Evolutionary conservation across 2,888 invertebrate genomes (phyloP).

Genomic region (Hymenopus coronatus): DNA sequence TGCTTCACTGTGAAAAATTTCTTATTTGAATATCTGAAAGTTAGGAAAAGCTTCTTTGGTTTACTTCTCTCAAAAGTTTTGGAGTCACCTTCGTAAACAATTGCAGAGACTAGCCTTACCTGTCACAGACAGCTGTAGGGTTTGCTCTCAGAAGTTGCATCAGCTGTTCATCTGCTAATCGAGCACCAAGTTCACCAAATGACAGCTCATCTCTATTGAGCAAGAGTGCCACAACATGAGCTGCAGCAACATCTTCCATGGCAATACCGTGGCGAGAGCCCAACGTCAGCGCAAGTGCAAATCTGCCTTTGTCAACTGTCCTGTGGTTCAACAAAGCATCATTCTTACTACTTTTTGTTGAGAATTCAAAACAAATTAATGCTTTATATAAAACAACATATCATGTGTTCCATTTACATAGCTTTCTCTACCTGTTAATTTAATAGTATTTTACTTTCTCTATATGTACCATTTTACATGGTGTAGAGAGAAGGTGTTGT

Average conservation of each 20-base stretch:
- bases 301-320: slow-evolving; percentile 46
- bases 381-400: too few species aligned
- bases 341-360: background rate
- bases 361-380: too few species aligned
- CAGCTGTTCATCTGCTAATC: slow-evolving; percentile 34
- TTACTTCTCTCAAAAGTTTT: too few species aligned
- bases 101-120: slow-evolving; percentile 23
- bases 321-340: slow-evolving; percentile 37
- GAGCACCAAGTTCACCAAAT: slow-evolving; percentile 19
- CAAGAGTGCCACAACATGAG: slow-evolving; percentile 37
- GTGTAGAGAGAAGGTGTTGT: too few species aligned
- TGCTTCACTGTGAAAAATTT: too few species aligned
- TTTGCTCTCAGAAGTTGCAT: slow-evolving; percentile 30
- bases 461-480: too few species aligned
- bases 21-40: too few species aligned
- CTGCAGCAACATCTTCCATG: slow-evolving; percentile 45
- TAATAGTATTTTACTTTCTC: too few species aligned
- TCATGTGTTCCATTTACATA: too few species aligned
- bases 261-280: slow-evolving; percentile 48
- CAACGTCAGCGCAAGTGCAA: slow-evolving; percentile 47
- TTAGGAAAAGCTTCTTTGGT: too few species aligned
- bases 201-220: slow-evolving; percentile 29
- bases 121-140: slow-evolving; percentile 29
- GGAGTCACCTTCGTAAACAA: too few species aligned
- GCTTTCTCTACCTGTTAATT: too few species aligned